A percentile compares a stretch with the other conserved stretches of the same genome.
phyloP scores from a whole-genome alignment of 2,113 vertebrate species.

The Heteronetta atricapilla region DNA sequence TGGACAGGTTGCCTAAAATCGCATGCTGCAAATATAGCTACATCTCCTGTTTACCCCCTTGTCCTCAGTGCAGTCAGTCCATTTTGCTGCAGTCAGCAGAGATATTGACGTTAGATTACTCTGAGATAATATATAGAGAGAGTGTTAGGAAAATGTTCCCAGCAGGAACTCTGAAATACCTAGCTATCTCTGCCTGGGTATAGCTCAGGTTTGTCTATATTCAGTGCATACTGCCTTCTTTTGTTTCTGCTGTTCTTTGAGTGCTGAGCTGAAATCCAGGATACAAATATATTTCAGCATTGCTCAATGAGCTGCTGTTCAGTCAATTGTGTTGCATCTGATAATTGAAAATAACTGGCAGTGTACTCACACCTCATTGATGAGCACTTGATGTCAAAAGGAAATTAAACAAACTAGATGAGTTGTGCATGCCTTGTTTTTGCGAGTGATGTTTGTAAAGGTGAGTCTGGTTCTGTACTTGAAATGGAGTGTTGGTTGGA shows the following conservation, averaged over 20 bases:
- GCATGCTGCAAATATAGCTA: neutral
- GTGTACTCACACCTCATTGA: accelerated
- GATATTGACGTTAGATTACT: neutral
- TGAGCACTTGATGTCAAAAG: neutral
- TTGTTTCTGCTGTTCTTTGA: neutral
- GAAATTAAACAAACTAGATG: neutral
- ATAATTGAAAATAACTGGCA: neutral
- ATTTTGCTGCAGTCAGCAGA: neutral
- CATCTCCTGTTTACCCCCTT: neutral
- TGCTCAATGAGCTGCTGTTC: neutral
- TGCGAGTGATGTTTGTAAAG: neutral
- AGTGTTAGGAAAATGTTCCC: neutral
- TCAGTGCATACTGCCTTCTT: neutral
- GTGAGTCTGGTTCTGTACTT: neutral
- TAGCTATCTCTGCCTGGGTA: neutral
- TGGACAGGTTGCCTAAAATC: neutral
- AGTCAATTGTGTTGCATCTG: neutral
- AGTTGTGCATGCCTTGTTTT: neutral
- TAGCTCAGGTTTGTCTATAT: neutral
- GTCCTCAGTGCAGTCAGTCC: neutral
- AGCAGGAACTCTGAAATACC: neutral
- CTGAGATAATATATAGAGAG: neutral
- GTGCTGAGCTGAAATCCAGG: neutral
- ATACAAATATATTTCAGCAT: neutral
- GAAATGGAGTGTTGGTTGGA: neutral